Conservation (phyloP, 2,797 vertebrate genomes). For the Loriculus beryllinus region DNA sequence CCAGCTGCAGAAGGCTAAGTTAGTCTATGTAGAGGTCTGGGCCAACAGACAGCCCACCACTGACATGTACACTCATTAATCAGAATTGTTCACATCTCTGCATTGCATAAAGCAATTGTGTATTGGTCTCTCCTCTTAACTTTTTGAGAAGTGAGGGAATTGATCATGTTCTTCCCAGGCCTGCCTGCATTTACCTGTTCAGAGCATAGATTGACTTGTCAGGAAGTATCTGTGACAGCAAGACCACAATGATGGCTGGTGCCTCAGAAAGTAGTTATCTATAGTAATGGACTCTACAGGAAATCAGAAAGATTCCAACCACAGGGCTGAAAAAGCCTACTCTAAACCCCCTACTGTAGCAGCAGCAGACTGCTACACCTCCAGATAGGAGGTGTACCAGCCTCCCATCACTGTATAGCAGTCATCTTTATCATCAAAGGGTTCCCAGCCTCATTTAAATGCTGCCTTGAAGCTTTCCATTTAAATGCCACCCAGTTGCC, state of each 20-base stretch:
- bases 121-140: not conserved
- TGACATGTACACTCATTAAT: not conserved
- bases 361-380: not conserved
- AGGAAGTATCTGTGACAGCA: not conserved
- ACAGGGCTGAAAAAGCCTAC: not conserved
- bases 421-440: not conserved
- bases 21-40: not conserved
- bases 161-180: not conserved
- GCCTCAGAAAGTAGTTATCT: not conserved
- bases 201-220: not conserved
- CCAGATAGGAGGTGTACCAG: not conserved
- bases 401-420: not conserved
- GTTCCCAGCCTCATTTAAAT: not conserved
- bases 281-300: not conserved
- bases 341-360: not conserved
- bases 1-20: not conserved
- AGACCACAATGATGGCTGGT: not conserved
- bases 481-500: not conserved
- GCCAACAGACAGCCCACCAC: not conserved
- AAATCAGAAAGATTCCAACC: not conserved
- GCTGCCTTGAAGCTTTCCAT: not conserved
- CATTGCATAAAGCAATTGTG: not conserved
- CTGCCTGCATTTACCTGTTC: not conserved
- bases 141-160: not conserved
- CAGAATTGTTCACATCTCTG: not conserved